Evolutionary conservation across 2,797 vertebrate species (phyloP).

Genomic region (Vireo griseus): DNA sequence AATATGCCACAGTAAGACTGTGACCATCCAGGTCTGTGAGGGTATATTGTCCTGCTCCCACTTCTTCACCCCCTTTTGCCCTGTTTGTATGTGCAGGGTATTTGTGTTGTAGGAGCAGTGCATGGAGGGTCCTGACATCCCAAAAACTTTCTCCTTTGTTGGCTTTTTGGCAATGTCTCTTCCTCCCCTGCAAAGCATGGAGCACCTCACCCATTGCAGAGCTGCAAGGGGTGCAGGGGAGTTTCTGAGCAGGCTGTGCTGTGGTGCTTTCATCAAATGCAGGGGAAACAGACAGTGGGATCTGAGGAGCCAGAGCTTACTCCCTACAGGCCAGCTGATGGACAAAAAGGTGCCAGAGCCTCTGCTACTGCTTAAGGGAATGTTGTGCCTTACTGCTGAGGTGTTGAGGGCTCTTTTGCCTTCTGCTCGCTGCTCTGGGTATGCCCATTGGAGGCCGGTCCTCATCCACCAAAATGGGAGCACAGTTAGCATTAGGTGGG

Average conservation of each 20-base stretch:
- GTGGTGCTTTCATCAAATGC: background rate
- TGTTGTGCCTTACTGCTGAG: background rate
- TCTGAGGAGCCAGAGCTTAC: background rate
- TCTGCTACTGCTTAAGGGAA: background rate
- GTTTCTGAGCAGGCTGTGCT: background rate
- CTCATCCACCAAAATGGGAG: background rate
- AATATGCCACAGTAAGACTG: background rate
- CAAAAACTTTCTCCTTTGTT: background rate
- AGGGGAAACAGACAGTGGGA: background rate
- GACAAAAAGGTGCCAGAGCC: background rate
- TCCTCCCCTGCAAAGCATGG: background rate
- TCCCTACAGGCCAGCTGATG: background rate
- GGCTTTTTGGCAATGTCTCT: background rate
- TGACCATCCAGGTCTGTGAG: background rate
- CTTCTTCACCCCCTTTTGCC: background rate
- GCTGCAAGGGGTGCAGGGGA: background rate
- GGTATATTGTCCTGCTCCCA: background rate
- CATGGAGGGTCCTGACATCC: background rate
- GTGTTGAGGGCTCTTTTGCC: background rate
- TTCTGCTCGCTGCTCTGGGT: background rate
- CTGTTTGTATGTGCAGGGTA: background rate
- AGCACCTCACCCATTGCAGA: background rate
- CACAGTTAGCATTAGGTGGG: fast-evolving
- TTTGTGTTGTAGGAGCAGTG: background rate
- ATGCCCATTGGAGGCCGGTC: background rate